Conservation (phyloP, 2,797 vertebrate genomes). For the Acanthurus tractus region DNA sequence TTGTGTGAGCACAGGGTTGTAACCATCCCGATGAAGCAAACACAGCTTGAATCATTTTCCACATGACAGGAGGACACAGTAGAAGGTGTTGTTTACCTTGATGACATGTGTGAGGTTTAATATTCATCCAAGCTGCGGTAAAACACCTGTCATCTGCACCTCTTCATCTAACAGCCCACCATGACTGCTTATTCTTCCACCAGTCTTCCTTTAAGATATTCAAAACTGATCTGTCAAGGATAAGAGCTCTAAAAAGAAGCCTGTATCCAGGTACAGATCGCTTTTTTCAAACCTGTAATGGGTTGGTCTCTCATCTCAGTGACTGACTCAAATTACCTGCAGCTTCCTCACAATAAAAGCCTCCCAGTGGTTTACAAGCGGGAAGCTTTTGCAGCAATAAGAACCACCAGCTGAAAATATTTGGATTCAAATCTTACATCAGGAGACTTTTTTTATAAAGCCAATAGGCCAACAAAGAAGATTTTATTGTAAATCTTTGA, state of each 20-base stretch:
- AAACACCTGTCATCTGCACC: conserved; percentile 26
- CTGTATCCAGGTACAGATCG: background rate
- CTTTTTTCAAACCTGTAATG: background rate
- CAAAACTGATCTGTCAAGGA: background rate
- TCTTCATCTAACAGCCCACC: background rate
- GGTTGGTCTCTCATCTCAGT: background rate
- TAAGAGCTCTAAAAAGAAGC: background rate
- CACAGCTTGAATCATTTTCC: conserved; percentile 15
- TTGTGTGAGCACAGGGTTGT: background rate
- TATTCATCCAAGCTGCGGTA: conserved; percentile 2
- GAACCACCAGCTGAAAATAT: conserved; percentile 1
- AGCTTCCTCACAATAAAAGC: background rate
- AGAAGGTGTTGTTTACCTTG: conserved; percentile 57
- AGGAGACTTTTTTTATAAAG: background rate
- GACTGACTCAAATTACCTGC: conserved; percentile 6
- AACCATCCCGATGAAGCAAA: conserved; percentile 28
- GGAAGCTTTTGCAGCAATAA: background rate
- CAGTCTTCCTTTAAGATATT: conserved; percentile 4
- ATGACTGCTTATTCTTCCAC: background rate
- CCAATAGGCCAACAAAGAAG: background rate
- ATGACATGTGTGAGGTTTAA: conserved; percentile 33
- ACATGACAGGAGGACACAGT: conserved; percentile 25
- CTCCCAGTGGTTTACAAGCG: background rate
- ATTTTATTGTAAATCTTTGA: conserved; percentile 21
- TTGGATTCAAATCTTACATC: background rate